Conservation (phyloP, 2,797 vertebrate genomes). For the Myotis myotis region DNA sequence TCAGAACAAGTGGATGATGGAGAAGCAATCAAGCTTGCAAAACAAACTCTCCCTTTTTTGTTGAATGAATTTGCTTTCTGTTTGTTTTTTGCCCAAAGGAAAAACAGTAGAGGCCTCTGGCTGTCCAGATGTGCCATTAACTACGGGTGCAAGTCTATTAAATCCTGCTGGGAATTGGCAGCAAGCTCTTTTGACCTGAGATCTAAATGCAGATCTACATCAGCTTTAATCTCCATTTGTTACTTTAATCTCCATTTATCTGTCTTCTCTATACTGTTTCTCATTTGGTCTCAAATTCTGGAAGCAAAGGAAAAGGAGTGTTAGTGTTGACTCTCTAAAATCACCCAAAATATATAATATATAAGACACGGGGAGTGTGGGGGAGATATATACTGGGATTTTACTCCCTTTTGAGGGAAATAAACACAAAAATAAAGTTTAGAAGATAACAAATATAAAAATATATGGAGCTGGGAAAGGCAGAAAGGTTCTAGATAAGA, state of each 20-base stretch:
- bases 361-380: background rate
- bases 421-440: background rate
- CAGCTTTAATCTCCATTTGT: constrained; percentile 29
- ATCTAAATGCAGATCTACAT: background rate
- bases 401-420: background rate
- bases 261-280: background rate
- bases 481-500: background rate
- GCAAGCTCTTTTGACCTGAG: background rate
- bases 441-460: background rate
- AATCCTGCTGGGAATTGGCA: background rate
- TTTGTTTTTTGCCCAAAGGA: background rate
- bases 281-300: background rate
- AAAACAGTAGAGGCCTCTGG: background rate
- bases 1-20: background rate
- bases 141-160: background rate
- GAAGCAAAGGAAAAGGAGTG: background rate
- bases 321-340: background rate
- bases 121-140: background rate
- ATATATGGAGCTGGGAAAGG: background rate
- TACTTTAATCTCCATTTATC: background rate
- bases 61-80: background rate
- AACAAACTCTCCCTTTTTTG: background rate
- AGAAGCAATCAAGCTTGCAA: background rate
- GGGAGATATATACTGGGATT: too few species aligned
- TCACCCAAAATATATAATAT: background rate